Evolutionary conservation across 2,797 vertebrate genomes (phyloP).

Genomic region (Molossus molossus): DNA sequence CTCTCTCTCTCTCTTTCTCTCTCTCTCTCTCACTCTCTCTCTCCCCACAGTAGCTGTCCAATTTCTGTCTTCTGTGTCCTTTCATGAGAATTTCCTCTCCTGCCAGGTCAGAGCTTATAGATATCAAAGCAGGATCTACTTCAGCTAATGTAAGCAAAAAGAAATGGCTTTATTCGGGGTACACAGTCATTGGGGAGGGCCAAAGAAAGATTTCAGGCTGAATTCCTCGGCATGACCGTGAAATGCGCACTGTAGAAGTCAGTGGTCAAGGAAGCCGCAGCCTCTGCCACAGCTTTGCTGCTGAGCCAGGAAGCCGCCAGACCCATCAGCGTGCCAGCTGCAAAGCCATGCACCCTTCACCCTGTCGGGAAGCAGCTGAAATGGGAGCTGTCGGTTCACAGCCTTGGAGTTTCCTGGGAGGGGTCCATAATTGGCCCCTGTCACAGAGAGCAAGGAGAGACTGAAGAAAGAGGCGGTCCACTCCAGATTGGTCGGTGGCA

Average conservation of each 20-base stretch:
- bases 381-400: background rate
- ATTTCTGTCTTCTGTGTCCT: background rate
- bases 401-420: background rate
- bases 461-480: background rate
- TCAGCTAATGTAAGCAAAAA: background rate
- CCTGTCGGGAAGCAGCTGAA: background rate
- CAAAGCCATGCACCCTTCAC: background rate
- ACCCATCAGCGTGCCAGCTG: background rate
- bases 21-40: no score
- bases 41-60: background rate
- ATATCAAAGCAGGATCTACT: background rate
- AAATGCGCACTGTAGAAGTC: background rate
- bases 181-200: background rate
- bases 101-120: background rate
- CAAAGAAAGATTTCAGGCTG: background rate
- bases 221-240: background rate
- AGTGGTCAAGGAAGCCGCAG: background rate
- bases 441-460: background rate
- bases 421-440: background rate
- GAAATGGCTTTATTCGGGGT: background rate
- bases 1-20: no score
- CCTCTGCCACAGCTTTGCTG: background rate
- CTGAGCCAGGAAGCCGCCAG: background rate
- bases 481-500: background rate
- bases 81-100: constrained; percentile 26